Evolutionary conservation across 2,113 vertebrate genomes (phyloP), one percentile per base, ranked within the genome.

Genomic region (Tamias sibiricus): DNA sequence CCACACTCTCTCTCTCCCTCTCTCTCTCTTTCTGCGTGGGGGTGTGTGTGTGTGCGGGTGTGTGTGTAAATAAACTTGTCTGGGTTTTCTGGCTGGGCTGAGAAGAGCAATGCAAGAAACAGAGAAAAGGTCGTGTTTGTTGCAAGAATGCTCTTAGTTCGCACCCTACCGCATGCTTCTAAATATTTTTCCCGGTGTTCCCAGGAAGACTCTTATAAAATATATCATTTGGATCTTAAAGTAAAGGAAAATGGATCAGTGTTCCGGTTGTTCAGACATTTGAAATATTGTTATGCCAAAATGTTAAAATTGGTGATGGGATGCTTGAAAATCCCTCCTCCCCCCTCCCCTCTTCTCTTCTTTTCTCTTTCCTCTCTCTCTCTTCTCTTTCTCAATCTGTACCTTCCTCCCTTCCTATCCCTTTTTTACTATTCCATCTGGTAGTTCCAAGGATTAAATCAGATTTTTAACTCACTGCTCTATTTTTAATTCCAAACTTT

Each of bases 31-130:
- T 35, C 64, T 40, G 84, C 42, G 66, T n/a, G 74, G 64, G 72
- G 9, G 97, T 11, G 74, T 11, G 95, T 24, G 80, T 11, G 95
- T 22, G 93, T 54, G 95, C 14, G 76, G 11, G 37, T 26, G 94
- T 79, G 95, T 72, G 95, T 95, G 96, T 95, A 95, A 96, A 96
- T 97, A 96, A 98, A 98, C 96, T 98, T 97, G 96, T 92, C 96
- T 86, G 97, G 89, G 42, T n/a, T 87, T 90, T 66, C 91, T 32
- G 95, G 89, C 87, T 81, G 93, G 91, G 66, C 49, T n/a, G 76
- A 49, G 92, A 49, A 40, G 76, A 85, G 96, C 93, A 52, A 57
- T 35, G 30, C 93, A 42, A 64, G 95, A 71, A 80, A 87, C 74
- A 49, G 94, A 76, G 91, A 86, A 79, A 93, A 97, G 97, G 97